phyloP scores from a whole-genome alignment of 1,140 invertebrate species.

The Asbolus verrucosus region DNA sequence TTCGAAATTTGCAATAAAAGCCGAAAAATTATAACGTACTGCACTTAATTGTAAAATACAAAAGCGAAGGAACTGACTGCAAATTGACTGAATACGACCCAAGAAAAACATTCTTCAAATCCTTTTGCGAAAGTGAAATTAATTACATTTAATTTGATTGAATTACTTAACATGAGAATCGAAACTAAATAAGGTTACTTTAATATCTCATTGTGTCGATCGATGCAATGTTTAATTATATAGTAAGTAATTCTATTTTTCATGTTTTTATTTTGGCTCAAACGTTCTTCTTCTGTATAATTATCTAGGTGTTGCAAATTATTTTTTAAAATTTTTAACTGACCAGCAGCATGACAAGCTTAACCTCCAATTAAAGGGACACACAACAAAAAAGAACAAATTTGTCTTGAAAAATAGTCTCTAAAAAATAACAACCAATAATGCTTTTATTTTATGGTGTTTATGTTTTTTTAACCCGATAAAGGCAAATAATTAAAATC shows the following conservation, averaged over 20 bases:
- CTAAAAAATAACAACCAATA: no score
- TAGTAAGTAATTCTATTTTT: constrained; percentile 12
- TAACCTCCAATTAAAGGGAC: constrained; percentile 3
- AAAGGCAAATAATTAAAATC: no score
- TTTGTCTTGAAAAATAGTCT: no score
- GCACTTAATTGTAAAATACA: constrained; percentile 54
- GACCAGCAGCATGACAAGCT: constrained; percentile 19
- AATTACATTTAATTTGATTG: no score
- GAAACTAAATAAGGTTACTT: no score
- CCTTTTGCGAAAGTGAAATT: no score
- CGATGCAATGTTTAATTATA: constrained; percentile 51
- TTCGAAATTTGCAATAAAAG: no score
- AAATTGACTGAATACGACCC: constrained; percentile 47
- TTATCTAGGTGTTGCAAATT: constrained; percentile 48
- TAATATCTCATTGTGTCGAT: constrained; percentile 55
- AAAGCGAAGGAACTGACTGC: constrained; percentile 57
- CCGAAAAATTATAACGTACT: constrained; percentile 13
- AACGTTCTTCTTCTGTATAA: constrained; percentile 6
- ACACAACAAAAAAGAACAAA: no score
- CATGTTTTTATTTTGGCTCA: constrained; percentile 33
- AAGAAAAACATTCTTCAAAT: constrained; percentile 15
- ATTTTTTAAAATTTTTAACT: constrained; percentile 58
- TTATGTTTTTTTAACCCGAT: no score
- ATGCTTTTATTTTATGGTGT: no score
- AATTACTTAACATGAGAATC: no score